Evolutionary conservation across 2,797 vertebrate genomes (phyloP), one percentile per base, ranked within the genome.

Genomic region (Anabas testudineus): DNA sequence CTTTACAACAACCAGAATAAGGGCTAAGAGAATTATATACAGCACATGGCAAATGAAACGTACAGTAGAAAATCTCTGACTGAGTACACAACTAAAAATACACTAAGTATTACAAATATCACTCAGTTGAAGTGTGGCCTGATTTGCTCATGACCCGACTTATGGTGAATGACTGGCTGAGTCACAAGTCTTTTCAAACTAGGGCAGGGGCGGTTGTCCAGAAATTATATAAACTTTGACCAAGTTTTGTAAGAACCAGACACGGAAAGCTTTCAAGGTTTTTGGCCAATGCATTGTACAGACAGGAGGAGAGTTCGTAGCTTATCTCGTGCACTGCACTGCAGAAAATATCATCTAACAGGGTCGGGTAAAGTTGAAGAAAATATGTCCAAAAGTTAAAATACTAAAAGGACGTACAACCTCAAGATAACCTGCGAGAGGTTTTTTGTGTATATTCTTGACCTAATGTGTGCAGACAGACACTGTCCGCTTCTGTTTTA

Each of bases 81-180:
- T 34, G 8, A 34, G 10, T 34, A 34, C 32, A 3, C 8, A 34
- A 34, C 32, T 10, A 34, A 34, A 34, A 34, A 34, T 41, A 16
- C 14, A 16, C 16, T 6, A n/a, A n/a, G n/a, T n/a, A n/a, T n/a
- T n/a, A n/a, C 39, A 15, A 74, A 71, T 79, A 64, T 71, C 47
- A 37, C 10, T 75, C 41, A 58, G 65, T 41, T n/a, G 61, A 55
- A 4, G 62, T 22, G 34, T 42, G 75, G 19, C 57, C 71, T 76
- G 71, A 73, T 78, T 76, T 39, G 3, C 37, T 67, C 63, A 10
- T 77, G 85, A 83, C 78, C 77, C 49, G 41, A 36, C 71, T 87
- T 69, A 7, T 39, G 59, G n/a, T 41, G 69, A 68, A 1, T 42
- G 66, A 78, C 26, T 7, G 70, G 12, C 21, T 0, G 1, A 41